Evolutionary conservation across 2,888 invertebrate species (phyloP).

Genomic region (Argyresthia albistria): DNA sequence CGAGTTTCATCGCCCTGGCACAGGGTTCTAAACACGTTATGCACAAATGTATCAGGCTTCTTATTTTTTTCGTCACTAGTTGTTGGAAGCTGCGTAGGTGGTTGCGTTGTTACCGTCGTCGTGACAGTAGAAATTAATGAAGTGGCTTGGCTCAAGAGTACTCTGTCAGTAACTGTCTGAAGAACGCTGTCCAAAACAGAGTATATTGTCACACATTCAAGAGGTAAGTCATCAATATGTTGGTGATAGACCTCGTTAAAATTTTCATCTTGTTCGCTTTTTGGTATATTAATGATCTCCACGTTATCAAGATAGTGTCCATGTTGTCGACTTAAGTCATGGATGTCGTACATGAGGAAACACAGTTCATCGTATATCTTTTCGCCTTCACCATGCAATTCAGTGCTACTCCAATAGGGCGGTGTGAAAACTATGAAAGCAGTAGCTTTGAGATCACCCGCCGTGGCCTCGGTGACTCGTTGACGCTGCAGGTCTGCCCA

Average conservation of each 20-base stretch:
- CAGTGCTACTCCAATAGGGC: constrained; percentile 40
- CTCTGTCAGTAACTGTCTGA: constrained; percentile 25
- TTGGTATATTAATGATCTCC: constrained; percentile 41
- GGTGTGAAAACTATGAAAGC: constrained; percentile 55
- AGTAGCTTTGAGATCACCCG: constrained; percentile 45
- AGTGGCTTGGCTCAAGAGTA: not conserved
- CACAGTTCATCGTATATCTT: constrained; percentile 66
- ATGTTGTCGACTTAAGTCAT: constrained; percentile 64
- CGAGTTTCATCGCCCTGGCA: constrained; percentile 33
- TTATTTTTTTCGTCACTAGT: constrained; percentile 7
- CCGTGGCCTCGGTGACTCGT: constrained; percentile 32
- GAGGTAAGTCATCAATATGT: constrained; percentile 32
- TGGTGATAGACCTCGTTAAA: constrained; percentile 25
- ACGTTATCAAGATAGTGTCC: constrained; percentile 56
- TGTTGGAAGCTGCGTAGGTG: not conserved
- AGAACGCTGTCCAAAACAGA: constrained; percentile 46
- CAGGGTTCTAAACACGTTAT: constrained; percentile 37
- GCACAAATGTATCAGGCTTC: constrained; percentile 36
- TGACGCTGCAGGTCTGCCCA: constrained; percentile 49
- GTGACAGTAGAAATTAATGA: not conserved
- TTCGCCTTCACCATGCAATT: constrained; percentile 36
- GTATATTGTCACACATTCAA: constrained; percentile 46
- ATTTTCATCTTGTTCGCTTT: constrained; percentile 18
- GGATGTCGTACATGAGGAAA: constrained; percentile 63
- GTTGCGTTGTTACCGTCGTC: not conserved